A percentile compares a stretch with the other conserved stretches of the same genome.
These are phyloP conservation scores for Drosophila asahinai DNA, from an alignment of 1,140 invertebrate genomes.

Conservation along the genomic window DNA sequence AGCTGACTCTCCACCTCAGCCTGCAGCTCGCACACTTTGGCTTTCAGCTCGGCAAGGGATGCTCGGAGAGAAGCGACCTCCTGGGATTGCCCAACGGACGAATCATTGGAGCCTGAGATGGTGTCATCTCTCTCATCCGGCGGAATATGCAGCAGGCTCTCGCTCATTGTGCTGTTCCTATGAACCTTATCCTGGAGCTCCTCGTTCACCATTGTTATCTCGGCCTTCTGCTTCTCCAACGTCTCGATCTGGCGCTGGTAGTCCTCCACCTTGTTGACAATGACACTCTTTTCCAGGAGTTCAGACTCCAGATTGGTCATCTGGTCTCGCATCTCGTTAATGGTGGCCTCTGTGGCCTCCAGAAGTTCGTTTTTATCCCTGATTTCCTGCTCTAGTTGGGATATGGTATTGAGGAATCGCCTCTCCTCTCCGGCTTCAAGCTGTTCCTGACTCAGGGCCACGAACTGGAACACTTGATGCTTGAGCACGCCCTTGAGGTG, in stretches of 20 bases:
- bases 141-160: slow-evolving; percentile 17
- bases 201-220: slow-evolving; percentile 70
- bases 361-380: slow-evolving; percentile 54
- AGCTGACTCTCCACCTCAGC: slow-evolving; percentile 24
- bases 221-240: slow-evolving; percentile 70
- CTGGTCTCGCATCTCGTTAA: slow-evolving; percentile 69
- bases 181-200: slow-evolving; percentile 71
- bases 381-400: slow-evolving; percentile 46
- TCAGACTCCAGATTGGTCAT: slow-evolving; percentile 60
- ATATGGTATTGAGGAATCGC: slow-evolving; percentile 34
- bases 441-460: slow-evolving; percentile 5
- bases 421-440: background rate
- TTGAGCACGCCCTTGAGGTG: slow-evolving; percentile 40
- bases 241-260: slow-evolving; percentile 72
- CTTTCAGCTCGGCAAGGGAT: slow-evolving; percentile 10
- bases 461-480: slow-evolving; percentile 46
- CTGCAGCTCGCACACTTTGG: slow-evolving; percentile 35
- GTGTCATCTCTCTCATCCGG: slow-evolving; percentile 1
- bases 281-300: slow-evolving; percentile 70
- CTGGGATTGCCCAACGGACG: background rate
- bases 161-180: slow-evolving; percentile 60
- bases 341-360: slow-evolving; percentile 55
- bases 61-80: slow-evolving; percentile 6
- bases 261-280: slow-evolving; percentile 65
- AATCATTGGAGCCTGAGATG: background rate